Conservation (phyloP, 2,888 invertebrate species). For the Cosmopolites sordidus region DNA sequence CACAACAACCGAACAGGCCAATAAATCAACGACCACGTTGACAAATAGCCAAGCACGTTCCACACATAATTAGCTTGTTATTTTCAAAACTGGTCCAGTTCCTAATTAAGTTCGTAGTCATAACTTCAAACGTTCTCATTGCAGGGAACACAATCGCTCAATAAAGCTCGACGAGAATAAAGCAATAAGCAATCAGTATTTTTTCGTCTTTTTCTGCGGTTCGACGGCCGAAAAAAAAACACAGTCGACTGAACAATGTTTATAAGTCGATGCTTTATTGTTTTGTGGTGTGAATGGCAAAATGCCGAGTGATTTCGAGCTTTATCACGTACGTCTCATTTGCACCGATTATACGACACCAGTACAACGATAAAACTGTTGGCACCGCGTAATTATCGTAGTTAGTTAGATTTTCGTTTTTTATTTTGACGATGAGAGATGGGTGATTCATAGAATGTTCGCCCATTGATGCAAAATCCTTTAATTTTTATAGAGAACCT, state of each 20-base stretch:
- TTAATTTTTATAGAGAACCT: too few relatives aligned
- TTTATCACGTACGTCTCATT: conserved; percentile 28
- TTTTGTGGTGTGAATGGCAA: conserved; percentile 25
- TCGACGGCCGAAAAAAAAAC: not conserved
- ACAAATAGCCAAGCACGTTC: not conserved
- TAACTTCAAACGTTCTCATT: conserved; percentile 21
- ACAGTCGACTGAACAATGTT: conserved; percentile 27
- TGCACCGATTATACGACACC: conserved; percentile 20
- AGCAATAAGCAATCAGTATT: not conserved
- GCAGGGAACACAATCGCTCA: not conserved
- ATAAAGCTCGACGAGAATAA: not conserved
- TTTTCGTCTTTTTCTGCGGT: not conserved
- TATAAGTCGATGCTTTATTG: conserved; percentile 28
- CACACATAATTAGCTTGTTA: conserved; percentile 17
- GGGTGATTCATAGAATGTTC: too few relatives aligned
- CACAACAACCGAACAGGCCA: too few relatives aligned
- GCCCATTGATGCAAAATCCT: too few relatives aligned
- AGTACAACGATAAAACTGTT: conserved; percentile 23
- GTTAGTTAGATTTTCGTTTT: too few relatives aligned
- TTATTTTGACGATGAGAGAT: too few relatives aligned
- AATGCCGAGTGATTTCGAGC: conserved; percentile 24
- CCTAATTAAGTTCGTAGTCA: conserved; percentile 19
- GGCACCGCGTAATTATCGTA: conserved; percentile 17
- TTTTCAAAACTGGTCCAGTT: conserved; percentile 12
- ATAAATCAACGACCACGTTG: too few relatives aligned